Percentiles rank a stretch among this genome's conserved stretches.
Evolutionary conservation across 2,797 vertebrate species (phyloP).

Genomic region (Malurus leucopterus): DNA sequence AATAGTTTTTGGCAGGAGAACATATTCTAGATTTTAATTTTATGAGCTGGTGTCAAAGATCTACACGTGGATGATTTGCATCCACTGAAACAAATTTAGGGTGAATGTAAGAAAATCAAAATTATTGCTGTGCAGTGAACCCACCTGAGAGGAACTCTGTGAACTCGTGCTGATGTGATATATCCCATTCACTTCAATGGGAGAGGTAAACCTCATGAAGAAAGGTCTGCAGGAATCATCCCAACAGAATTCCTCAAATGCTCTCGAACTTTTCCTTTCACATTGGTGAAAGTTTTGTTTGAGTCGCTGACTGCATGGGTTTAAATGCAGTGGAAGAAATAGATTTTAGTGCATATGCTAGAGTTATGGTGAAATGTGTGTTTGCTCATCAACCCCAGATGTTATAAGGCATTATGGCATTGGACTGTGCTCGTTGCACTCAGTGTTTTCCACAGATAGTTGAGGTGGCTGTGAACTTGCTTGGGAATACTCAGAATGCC

Average conservation of each 20-base stretch:
- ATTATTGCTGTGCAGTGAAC: background rate
- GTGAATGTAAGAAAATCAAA: background rate
- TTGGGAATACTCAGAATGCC: background rate
- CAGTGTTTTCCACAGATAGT: background rate
- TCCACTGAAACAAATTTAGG: background rate
- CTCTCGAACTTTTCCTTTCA: background rate
- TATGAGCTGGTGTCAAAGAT: background rate
- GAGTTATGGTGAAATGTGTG: background rate
- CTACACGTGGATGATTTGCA: rapidly evolving
- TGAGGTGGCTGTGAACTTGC: background rate
- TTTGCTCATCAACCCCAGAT: background rate
- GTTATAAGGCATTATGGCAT: background rate
- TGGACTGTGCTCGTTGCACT: background rate
- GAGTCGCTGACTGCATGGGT: background rate
- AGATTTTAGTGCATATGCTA: background rate
- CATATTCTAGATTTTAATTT: background rate
- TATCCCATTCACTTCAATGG: background rate
- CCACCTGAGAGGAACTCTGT: background rate
- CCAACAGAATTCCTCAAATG: background rate
- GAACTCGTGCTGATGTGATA: background rate
- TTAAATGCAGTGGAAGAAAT: background rate
- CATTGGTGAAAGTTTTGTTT: background rate
- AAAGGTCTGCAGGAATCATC: background rate
- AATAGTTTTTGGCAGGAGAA: background rate
- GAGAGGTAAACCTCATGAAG: background rate